Evolutionary conservation across 1,140 invertebrate species (phyloP), one percentile per base, ranked within the genome.

Genomic region (Macrobrachium nipponense): DNA sequence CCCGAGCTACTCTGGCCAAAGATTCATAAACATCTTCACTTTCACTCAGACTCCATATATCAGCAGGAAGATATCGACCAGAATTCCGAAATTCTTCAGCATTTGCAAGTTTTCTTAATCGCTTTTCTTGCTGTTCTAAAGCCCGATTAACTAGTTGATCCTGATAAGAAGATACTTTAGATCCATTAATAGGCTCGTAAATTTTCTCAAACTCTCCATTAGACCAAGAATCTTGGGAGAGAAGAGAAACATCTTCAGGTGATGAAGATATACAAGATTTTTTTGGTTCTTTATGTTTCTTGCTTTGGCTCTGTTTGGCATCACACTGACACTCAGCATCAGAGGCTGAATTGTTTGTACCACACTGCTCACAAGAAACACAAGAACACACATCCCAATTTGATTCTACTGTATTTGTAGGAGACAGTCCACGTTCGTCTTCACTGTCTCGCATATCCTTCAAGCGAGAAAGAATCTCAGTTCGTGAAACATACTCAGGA

Each of bases 171-270:
- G 43, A n/a, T 8, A 36, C 58, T 12, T 18, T 43, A 12, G 61
- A 18, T 17, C 76, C 75, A 44, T 59, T 60, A 23, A 89, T 72
- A 20, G 88, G 87, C 58, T 89, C 88, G 43, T 89, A 89, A 8
- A 87, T 88, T 66, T 89, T 89, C 73, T 88, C 87, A 68, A 89
- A 89, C 72, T 89, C 89, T 62, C 80, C 81, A 23, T 82, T 84
- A 36, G 88, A 88, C 88, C 88, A 88, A 10, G 88, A 83, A 59
- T 87, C 84, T 70, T 80, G 78, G 62, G 87, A 87, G 81, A 87
- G 87, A 61, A 64, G 77, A 72, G 80, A 87, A 23, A 20, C 36
- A 14, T 61, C 77, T 15, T 36, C 61, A 43, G 77, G 80, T 7
- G 77, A 84, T 20, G 23, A 10, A 36, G 36, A 59, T 59, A 58